phyloP scores from a whole-genome alignment of 2,888 invertebrate species.

The Scrobipalpa atriplicella region DNA sequence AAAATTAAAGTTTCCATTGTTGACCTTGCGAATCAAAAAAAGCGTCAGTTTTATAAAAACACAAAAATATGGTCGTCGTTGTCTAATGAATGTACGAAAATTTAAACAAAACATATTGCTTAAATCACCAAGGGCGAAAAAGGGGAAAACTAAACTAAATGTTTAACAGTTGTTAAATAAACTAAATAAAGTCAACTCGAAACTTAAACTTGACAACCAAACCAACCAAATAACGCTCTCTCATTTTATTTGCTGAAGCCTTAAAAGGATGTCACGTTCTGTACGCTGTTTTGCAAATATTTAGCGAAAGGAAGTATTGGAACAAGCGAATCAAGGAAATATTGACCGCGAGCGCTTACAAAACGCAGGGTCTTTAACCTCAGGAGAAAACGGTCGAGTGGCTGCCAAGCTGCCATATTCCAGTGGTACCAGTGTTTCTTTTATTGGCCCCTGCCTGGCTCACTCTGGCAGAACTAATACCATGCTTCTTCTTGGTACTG shows the following conservation, averaged over 20 bases:
- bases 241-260: background rate
- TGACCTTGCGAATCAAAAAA: too few relatives aligned
- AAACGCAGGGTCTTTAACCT: slow-evolving; percentile 56
- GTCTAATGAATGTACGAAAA: too few relatives aligned
- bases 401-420: slow-evolving; percentile 34
- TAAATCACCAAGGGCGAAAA: too few relatives aligned
- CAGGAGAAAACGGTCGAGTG: slow-evolving; percentile 48
- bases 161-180: too few relatives aligned
- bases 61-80: too few relatives aligned
- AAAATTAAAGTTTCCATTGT: too few relatives aligned
- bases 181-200: background rate
- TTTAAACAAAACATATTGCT: too few relatives aligned
- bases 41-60: too few relatives aligned
- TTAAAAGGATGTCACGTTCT: slow-evolving; percentile 1
- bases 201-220: background rate
- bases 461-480: slow-evolving; percentile 24
- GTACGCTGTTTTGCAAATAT: slow-evolving; percentile 12
- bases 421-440: slow-evolving; percentile 22
- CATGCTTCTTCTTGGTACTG: slow-evolving; percentile 14
- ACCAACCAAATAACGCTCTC: background rate
- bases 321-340: slow-evolving; percentile 34
- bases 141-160: too few relatives aligned
- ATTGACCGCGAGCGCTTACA: slow-evolving; percentile 47
- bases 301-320: slow-evolving; percentile 29
- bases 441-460: background rate